Evolutionary conservation across 1,140 invertebrate genomes (phyloP).

Genomic region (Hirudo medicinalis): DNA sequence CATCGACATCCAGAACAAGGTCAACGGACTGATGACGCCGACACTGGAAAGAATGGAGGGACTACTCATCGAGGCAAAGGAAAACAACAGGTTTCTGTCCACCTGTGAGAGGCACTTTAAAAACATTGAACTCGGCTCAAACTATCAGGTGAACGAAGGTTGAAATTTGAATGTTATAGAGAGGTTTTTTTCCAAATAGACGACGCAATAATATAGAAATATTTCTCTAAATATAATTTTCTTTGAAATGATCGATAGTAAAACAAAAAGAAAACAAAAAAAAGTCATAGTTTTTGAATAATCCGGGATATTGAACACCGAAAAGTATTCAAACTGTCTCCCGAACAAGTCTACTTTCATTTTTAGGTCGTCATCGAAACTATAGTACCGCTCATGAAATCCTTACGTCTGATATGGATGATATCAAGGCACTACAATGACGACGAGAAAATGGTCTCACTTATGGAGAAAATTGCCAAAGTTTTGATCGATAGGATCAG

Average conservation of each 20-base stretch:
- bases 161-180: no score
- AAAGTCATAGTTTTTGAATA: no score
- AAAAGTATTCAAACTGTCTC: no score
- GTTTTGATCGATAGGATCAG: constrained; percentile 60
- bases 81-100: constrained; percentile 65
- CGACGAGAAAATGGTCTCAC: constrained; percentile 33
- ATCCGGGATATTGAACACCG: no score
- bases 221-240: no score
- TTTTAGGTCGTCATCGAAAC: constrained; percentile 43
- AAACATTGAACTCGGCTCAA: constrained; percentile 56
- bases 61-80: constrained; percentile 57
- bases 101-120: constrained; percentile 67
- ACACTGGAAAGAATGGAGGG: not conserved
- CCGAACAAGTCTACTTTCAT: not conserved
- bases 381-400: constrained; percentile 62
- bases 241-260: no score
- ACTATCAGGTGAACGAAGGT: constrained; percentile 42
- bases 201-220: no score
- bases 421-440: constrained; percentile 42
- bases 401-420: constrained; percentile 48
- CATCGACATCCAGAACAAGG: not conserved
- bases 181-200: no score
- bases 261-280: no score
- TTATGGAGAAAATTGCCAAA: constrained; percentile 66
- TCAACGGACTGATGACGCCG: constrained; percentile 2